Percentiles rank a stretch among this genome's conserved stretches.
These are phyloP conservation scores for Psophia crepitans DNA, from an alignment of 2,113 vertebrate genomes.

Conservation along the genomic window DNA sequence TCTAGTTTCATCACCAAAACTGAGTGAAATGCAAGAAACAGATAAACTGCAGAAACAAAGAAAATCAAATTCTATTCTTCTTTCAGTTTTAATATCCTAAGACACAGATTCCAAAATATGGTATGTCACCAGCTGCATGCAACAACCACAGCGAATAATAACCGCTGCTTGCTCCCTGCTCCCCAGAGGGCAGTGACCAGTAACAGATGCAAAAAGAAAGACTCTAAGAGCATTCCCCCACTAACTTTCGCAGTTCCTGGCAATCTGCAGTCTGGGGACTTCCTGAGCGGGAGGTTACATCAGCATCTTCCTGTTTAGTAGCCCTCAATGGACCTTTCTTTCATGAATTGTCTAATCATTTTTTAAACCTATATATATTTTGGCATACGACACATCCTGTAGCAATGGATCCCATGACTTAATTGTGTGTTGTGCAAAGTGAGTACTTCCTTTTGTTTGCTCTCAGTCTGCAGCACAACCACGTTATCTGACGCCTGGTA, in stretches of 20 bases:
- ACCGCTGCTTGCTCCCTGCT: background rate
- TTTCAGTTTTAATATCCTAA: conserved; percentile 25
- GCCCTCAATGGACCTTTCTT: conserved; percentile 56
- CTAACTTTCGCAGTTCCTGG: conserved; percentile 17
- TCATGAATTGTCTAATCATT: conserved; percentile 57
- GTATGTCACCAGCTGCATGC: conserved; percentile 34
- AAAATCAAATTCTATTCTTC: conserved; percentile 14
- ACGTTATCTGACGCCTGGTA: background rate
- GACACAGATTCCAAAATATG: background rate
- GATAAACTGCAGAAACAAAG: background rate
- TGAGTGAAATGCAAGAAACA: background rate
- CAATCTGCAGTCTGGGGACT: conserved; percentile 43
- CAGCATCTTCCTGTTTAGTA: conserved; percentile 63
- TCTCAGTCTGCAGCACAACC: background rate
- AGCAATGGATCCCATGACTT: conserved; percentile 48
- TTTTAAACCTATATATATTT: conserved; percentile 49
- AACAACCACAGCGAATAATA: background rate
- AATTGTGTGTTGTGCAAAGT: conserved; percentile 11
- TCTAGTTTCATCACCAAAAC: background rate
- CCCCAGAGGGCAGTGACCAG: conserved; percentile 32
- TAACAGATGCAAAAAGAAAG: conserved; percentile 24
- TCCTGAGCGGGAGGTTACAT: conserved; percentile 58
- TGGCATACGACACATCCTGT: conserved; percentile 56
- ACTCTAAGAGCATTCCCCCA: background rate
- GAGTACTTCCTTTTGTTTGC: conserved; percentile 36